Base-by-base conservation (phyloP, 2,888 invertebrate species). In the Alcis repandata region DNA sequence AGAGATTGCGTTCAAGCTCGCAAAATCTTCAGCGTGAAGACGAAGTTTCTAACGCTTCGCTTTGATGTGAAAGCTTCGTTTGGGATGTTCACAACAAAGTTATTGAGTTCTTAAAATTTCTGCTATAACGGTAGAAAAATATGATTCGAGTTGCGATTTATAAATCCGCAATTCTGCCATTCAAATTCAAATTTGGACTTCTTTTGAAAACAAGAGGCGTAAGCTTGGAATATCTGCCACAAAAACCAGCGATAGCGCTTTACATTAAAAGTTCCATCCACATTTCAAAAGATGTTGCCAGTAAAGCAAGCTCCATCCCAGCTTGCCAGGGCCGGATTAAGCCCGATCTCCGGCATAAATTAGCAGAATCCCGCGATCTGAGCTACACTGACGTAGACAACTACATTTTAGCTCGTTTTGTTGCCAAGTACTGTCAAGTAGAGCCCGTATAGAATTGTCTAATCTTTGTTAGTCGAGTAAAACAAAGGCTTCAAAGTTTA, bases 261-360 rank as follows among this genome's bases (percentile, higher is more conserved):
- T 17, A 62, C 56, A 27, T 46, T 62, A 15, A 62, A 48, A 22
- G 32, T 41, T 58, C 4, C 22, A 46, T 33, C 33, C 41, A 19
- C 40, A 57, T 66, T 56, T 52, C 57, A 66, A 61, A 58, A 66
- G 48, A 59, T 62, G 61, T 49, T 48, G 59, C 27, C 27, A 6
- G 27, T 27, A 27, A 27, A 27, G 27, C 27, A 27, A 27, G 27
- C 27, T 2, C 41, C 43, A 49, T 15, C 49, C 36, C 15, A 33
- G 52, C 49, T 49, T 20, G 43, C 58, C 59, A 40, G 58, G 41
- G 63, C 53, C 49, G 73, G 77, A 79, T 84, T 82, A 81, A 70
- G 65, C 66, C 63, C 79, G 79, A 80, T 79, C 76, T 59, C 17
- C 22, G 58, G 68, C 69, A 82, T 85, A 86, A 82, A 84, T 86